Conservation (phyloP, 2,797 vertebrate genomes). For the Anisognathus igniventris region DNA sequence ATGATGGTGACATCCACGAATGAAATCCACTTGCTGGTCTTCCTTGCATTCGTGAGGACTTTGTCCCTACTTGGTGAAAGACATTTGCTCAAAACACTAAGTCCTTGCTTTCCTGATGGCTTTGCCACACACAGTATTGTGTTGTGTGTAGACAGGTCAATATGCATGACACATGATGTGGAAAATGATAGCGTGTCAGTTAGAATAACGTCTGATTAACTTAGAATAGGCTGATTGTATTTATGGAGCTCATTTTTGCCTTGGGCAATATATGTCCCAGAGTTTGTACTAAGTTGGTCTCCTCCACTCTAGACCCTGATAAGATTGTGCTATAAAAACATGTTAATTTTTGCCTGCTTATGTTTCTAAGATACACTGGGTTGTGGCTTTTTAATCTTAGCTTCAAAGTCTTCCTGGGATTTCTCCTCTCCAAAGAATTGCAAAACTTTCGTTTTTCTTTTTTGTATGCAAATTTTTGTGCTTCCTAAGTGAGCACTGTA, state of each 20-base stretch:
- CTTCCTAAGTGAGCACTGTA: not conserved
- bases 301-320: not conserved
- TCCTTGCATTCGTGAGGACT: not conserved
- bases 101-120: not conserved
- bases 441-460: not conserved
- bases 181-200: not conserved
- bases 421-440: not conserved
- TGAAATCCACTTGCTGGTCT: not conserved
- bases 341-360: not conserved
- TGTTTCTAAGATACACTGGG: not conserved
- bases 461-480: not conserved
- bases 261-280: not conserved
- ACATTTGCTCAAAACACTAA: not conserved
- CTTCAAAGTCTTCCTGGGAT: not conserved
- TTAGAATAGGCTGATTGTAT: not conserved
- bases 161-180: not conserved
- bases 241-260: not conserved
- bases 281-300: not conserved
- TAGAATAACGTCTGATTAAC: not conserved
- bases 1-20: not conserved
- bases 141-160: not conserved
- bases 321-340: not conserved
- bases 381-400: not conserved
- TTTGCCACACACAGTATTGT: not conserved
- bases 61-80: not conserved